A percentile compares a stretch with the other conserved stretches of the same genome.
phyloP scores from a whole-genome alignment of 1,140 invertebrate species.

The Nasonia vitripennis region DNA sequence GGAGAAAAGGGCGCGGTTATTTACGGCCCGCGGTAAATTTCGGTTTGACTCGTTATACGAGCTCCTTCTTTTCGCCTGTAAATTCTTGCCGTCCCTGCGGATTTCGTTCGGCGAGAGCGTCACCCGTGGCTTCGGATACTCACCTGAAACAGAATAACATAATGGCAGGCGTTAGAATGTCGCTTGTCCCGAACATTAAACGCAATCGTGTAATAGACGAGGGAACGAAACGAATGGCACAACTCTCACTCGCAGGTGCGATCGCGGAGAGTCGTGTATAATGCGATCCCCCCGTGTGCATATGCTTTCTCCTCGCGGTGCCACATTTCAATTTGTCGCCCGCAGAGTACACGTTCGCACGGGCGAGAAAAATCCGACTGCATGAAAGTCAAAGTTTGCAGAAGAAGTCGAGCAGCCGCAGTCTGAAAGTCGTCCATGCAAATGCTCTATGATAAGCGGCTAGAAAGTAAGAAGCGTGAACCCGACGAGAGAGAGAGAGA shows the following conservation, averaged over 20 bases:
- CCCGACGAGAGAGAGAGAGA: background rate
- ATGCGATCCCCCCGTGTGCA: background rate
- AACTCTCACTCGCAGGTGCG: too few species aligned
- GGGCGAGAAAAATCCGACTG: background rate
- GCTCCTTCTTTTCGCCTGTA: background rate
- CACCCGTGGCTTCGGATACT: background rate
- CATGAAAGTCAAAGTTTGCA: conserved; percentile 30
- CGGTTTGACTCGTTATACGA: background rate
- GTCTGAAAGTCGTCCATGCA: conserved; percentile 19
- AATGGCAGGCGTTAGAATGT: too few species aligned
- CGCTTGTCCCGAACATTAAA: background rate
- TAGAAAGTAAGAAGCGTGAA: conserved; percentile 41
- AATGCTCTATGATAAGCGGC: conserved; percentile 32
- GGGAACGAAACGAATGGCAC: too few species aligned
- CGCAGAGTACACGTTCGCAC: background rate
- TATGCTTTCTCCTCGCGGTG: background rate
- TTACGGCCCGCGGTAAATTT: conserved; percentile 41
- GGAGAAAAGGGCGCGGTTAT: conserved; percentile 38
- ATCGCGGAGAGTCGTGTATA: too few species aligned
- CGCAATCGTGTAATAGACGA: background rate
- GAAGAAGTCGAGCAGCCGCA: background rate
- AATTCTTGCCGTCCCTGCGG: background rate
- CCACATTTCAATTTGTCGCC: background rate
- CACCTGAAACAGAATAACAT: conserved; percentile 24
- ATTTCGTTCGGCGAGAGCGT: background rate